Conservation (phyloP, 2,888 invertebrate species). For the Nephrotoma guestfalica region DNA sequence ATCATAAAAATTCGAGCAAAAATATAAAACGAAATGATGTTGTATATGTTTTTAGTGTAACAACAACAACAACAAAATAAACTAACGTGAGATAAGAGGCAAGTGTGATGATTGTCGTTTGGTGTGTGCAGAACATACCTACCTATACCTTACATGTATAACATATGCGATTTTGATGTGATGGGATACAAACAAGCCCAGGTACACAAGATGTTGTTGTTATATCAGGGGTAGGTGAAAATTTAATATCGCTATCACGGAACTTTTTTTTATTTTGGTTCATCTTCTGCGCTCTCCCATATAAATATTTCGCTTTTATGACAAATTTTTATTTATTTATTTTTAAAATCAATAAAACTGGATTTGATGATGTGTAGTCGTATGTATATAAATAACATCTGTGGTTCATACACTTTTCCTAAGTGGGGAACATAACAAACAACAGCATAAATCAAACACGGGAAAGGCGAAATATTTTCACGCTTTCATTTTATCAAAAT, state of each 20-base stretch:
- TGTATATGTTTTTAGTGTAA: not conserved
- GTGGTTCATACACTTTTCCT: not conserved
- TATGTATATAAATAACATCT: not conserved
- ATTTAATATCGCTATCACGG: not conserved
- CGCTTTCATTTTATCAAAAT: too few species aligned
- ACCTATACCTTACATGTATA: not conserved
- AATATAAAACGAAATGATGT: not conserved
- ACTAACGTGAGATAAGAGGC: not conserved
- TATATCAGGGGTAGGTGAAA: not conserved
- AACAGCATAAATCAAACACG: too few species aligned
- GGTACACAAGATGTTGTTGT: not conserved
- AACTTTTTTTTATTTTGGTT: not conserved
- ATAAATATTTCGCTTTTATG: not conserved
- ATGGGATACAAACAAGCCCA: not conserved
- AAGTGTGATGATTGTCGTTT: not conserved
- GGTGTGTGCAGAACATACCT: not conserved
- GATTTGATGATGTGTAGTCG: not conserved
- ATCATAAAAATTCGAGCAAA: not conserved
- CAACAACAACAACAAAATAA: not conserved
- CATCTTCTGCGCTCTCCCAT: not conserved
- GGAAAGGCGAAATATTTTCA: too few species aligned
- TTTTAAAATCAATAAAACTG: not conserved
- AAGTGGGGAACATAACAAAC: too few species aligned
- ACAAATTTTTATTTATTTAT: not conserved
- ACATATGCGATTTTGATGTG: not conserved